Evolutionary conservation across 2,797 vertebrate genomes (phyloP), one percentile per base, ranked within the genome.

Genomic region (Mastacembelus armatus): DNA sequence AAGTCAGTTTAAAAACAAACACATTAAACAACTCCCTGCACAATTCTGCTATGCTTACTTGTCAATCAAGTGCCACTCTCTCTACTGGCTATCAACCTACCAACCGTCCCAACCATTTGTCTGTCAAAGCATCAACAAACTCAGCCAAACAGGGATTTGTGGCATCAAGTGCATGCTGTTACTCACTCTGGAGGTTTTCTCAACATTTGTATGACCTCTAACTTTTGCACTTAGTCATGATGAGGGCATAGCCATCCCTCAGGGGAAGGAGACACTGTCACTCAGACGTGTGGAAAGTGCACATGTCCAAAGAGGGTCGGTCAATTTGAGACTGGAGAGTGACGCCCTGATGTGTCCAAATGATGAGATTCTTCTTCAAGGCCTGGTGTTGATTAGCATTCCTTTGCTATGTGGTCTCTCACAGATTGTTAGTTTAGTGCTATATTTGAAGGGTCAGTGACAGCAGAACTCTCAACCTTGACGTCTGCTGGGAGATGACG

Each of bases 1-100:
- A 81, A 85, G 73, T 78, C 75, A 56, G 27, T 69, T 76, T 48
- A 45, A 77, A 81, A 76, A 84, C 69, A 70, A 74, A 68, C 58
- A 68, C 57, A 66, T 83, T 72, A 70, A 24, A 88, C 3, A 63
- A 43, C 64, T 72, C 52, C 10, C 33, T 29, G 59, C 44, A 52
- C 71, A 62, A 48, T 5, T 55, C 65, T 54, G 63, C 49, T 47
- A 40, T n/a, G 38, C 39, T 33, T 16, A 16, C 4, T 0, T 56
- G 78, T 78, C 89, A 84, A 82, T 85, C 87, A 84, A 21, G 33
- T 4, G 4, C 11, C 5, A 16, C 55, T 0, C 24, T 40, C 27
- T 30, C 54, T 7, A 48, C 72, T 64, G 11, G 51, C 40, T 30
- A 49, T 60, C 43, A n/a, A 65, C 54, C 70, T 3, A 22, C 63